Evolutionary conservation across 2,888 invertebrate genomes (phyloP).

Genomic region (Ophraella communa): DNA sequence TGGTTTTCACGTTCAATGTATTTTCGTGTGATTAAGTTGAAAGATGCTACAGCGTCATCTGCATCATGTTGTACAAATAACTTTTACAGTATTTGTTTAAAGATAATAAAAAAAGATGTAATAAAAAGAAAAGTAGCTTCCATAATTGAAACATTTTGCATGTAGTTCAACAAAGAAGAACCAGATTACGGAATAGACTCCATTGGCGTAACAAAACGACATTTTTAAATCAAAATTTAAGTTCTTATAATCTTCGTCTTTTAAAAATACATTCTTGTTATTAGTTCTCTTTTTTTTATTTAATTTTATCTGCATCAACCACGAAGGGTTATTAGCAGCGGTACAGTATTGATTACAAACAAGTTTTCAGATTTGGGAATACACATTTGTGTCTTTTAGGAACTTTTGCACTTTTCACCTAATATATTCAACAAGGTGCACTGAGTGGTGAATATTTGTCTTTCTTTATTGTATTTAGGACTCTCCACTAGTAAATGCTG

Average conservation of each 20-base stretch:
- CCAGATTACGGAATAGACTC: constrained; percentile 5
- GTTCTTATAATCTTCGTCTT: not conserved
- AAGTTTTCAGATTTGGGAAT: too few species aligned
- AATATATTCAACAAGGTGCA: too few species aligned
- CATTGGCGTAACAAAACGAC: not conserved
- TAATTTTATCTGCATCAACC: too few species aligned
- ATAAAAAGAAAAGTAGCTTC: constrained; percentile 8
- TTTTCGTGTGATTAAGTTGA: not conserved
- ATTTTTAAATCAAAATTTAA: not conserved
- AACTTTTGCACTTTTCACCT: too few species aligned
- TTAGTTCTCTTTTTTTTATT: too few species aligned
- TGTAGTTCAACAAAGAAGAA: constrained; percentile 14
- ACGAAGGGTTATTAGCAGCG: too few species aligned
- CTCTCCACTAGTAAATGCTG: too few species aligned
- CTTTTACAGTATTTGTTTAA: not conserved
- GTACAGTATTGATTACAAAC: too few species aligned
- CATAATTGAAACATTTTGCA: constrained; percentile 18
- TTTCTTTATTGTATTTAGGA: too few species aligned
- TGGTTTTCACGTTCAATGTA: not conserved
- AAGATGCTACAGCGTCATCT: constrained; percentile 3
- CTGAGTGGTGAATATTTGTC: too few species aligned
- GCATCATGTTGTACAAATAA: constrained; percentile 10
- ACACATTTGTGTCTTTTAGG: too few species aligned
- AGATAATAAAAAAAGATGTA: not conserved
- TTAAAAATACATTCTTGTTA: not conserved